Base-by-base conservation (phyloP, 1,140 invertebrate species). In the Drosophila oshimai region DNA sequence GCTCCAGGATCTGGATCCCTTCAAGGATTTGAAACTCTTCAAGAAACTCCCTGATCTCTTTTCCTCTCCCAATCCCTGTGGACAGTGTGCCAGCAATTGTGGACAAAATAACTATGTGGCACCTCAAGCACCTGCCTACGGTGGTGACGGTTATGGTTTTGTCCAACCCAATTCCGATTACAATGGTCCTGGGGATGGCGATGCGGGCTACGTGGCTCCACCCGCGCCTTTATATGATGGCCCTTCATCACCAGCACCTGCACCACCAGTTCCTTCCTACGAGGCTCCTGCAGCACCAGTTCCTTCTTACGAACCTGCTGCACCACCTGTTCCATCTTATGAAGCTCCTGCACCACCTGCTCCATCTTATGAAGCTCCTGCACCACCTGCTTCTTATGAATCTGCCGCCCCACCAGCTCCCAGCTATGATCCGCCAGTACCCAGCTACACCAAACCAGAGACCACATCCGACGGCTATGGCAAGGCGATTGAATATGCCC, bases 21-120 rank as follows among this genome's bases (percentile, higher is more conserved):
- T 84, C 18, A 84, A 84, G 46, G 75, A 84, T 26, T 47, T 86
- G 6, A 86, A 84, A 7, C 42, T 80, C 6, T 73, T 86, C 36
- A 86, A 86, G 47, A 87, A 86, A 15, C 53, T 86, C 7, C 80
- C 80, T 2, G 76, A 86, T n/a, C 67, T 87, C 17, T 86, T 74
- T 37, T 29, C 61, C 5, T 26, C 57, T 34, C 33, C 61, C 18
- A 80, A 33, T 20, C 61, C 15, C 22, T 83, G 78, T 31, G 51
- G 13, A 0, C 68, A 55, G 24, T 74, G 57, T 9, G 31, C 29
- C n/a, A 60, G 70, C 5, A 41, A 47, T 4, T 76, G 69, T 42
- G 71, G 44, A 0, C 39, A 70, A 39, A 31, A 9, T 0, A 72
- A 54, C 22, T 84, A 78, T 58, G 53, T 10, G 1, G 17, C 47